Conservation (phyloP, 2,888 invertebrate genomes). For the Phortica okadai region DNA sequence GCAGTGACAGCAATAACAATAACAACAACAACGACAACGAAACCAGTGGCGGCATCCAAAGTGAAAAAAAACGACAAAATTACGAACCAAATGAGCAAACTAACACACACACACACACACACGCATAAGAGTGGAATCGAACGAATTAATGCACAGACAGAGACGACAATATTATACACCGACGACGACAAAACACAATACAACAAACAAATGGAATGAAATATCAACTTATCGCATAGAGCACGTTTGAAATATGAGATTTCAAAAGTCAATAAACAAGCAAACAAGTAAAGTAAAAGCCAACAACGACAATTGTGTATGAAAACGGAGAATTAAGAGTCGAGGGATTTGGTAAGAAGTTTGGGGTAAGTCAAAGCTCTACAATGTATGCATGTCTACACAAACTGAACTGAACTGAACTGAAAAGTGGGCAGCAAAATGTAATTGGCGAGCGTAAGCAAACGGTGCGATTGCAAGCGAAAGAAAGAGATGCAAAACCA, state of each 20-base stretch:
- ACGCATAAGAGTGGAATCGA: no score
- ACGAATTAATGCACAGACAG: neutral
- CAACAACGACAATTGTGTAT: slow-evolving; percentile 1
- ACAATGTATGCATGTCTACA: neutral
- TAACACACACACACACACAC: no score
- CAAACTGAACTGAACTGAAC: neutral
- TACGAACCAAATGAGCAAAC: neutral
- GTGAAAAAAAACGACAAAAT: neutral
- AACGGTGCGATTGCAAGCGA: neutral
- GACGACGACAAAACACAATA: neutral
- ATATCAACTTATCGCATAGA: slow-evolving; percentile 31
- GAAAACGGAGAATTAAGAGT: neutral
- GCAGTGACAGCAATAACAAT: slow-evolving; percentile 31
- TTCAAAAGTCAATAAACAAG: slow-evolving; percentile 34
- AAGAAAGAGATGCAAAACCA: slow-evolving; percentile 40
- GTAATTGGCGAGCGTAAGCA: slow-evolving; percentile 11
- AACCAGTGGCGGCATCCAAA: slow-evolving; percentile 25
- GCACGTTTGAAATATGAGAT: slow-evolving; percentile 34
- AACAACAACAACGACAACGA: slow-evolving; percentile 47
- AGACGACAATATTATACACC: neutral
- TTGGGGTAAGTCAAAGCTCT: neutral
- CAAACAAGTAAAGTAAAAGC: slow-evolving; percentile 20
- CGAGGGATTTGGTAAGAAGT: neutral
- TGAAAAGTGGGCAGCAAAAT: slow-evolving; percentile 30
- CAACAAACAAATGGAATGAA: slow-evolving; percentile 23